These are phyloP conservation scores for Sus scrofa DNA, from an alignment of 2,113 vertebrate species.

Conservation along the genomic window DNA sequence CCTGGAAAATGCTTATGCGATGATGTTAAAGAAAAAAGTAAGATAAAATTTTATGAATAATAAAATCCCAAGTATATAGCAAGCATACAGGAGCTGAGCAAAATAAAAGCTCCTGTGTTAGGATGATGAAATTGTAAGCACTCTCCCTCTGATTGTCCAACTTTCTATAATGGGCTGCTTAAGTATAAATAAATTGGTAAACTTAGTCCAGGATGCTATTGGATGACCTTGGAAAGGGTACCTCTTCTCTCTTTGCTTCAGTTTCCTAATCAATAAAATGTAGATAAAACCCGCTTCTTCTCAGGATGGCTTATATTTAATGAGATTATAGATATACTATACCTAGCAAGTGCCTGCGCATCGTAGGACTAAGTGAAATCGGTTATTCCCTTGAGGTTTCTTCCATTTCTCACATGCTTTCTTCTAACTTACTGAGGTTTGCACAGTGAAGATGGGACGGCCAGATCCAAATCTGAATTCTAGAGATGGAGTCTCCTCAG, in stretches of 20 bases:
- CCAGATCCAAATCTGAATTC: background rate
- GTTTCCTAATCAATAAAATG: background rate
- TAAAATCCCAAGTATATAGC: slow-evolving; percentile 12
- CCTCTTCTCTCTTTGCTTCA: background rate
- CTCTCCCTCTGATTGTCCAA: slow-evolving; percentile 15
- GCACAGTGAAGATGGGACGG: background rate
- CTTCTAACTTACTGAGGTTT: slow-evolving; percentile 33
- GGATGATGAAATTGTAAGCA: background rate
- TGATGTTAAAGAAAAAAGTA: slow-evolving; percentile 10
- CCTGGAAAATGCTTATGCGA: slow-evolving; percentile 10
- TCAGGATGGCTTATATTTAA: background rate
- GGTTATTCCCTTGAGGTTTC: background rate
- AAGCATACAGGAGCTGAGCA: background rate
- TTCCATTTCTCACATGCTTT: background rate
- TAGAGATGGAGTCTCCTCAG: background rate
- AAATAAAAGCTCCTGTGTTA: slow-evolving; percentile 3
- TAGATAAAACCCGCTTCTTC: background rate
- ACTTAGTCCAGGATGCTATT: background rate
- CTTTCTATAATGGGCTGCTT: background rate
- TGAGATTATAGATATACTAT: background rate
- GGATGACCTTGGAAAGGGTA: background rate
- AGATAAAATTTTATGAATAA: slow-evolving; percentile 9
- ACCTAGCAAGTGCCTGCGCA: background rate
- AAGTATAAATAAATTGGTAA: slow-evolving; percentile 32
- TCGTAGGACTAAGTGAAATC: background rate